phyloP scores from a whole-genome alignment of 2,888 invertebrate species.

The Helobdella robusta region DNA sequence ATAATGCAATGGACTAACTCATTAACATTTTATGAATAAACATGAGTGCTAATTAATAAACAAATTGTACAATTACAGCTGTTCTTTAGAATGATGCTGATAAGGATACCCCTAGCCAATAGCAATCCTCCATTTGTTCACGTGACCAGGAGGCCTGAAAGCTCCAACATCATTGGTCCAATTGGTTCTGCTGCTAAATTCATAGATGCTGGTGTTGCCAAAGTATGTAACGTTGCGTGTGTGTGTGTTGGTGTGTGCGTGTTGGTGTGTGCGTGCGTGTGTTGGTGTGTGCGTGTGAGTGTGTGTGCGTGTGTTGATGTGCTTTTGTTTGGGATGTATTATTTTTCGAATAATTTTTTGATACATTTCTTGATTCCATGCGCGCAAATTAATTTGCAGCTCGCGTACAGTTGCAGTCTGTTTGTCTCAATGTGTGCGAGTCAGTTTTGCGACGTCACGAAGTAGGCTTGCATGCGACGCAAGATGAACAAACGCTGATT shows the following conservation, averaged over 20 bases:
- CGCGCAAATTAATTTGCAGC: no score
- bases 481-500: no score
- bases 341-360: background rate
- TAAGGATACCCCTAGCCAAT: slow-evolving; percentile 15
- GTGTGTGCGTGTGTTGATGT: background rate
- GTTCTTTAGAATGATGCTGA: slow-evolving; percentile 18
- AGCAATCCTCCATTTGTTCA: slow-evolving; percentile 11
- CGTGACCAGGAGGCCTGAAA: slow-evolving; percentile 9
- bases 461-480: no score
- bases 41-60: no score
- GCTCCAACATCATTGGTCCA: slow-evolving; percentile 2
- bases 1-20: no score
- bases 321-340: background rate
- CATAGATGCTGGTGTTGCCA: background rate
- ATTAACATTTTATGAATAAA: no score
- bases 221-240: background rate
- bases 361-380: no score
- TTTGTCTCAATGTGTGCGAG: no score
- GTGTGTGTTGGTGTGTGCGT: background rate
- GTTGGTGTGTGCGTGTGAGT: background rate
- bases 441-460: no score
- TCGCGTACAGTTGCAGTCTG: no score
- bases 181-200: slow-evolving; percentile 4
- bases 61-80: no score
- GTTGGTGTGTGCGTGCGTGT: background rate